phyloP scores from a whole-genome alignment of 2,797 vertebrate species.

The Mormyrops attenuatus region DNA sequence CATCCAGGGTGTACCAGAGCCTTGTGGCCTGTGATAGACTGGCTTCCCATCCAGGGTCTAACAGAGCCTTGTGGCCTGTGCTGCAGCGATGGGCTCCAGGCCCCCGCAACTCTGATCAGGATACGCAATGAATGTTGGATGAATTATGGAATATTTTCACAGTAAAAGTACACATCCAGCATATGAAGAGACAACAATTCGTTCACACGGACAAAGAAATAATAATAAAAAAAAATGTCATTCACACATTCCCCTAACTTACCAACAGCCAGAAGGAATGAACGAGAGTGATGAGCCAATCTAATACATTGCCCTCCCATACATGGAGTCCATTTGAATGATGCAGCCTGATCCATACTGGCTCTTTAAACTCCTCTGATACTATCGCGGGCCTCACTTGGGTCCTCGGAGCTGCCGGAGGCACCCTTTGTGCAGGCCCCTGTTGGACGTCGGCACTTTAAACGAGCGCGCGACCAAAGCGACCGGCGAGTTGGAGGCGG shows the following conservation, averaged over 20 bases:
- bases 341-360: neutral
- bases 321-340: neutral
- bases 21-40: neutral
- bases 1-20: neutral
- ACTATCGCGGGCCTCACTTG: constrained; percentile 72
- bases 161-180: neutral
- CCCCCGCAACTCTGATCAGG: neutral
- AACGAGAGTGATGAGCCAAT: neutral
- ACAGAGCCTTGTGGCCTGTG: neutral
- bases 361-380: constrained; percentile 47
- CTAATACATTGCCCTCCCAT: neutral
- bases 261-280: neutral
- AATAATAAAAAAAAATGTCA: neutral
- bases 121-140: neutral
- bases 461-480: constrained; percentile 73
- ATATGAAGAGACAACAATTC: neutral
- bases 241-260: neutral
- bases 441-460: constrained; percentile 71
- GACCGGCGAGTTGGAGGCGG: constrained; percentile 65
- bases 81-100: neutral
- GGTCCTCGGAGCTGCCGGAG: constrained; percentile 46
- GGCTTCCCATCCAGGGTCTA: no score
- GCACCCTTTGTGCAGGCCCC: constrained; percentile 74
- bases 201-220: neutral
- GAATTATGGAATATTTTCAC: neutral